Evolutionary conservation across 2,797 vertebrate genomes (phyloP).

Genomic region (Molossus molossus): DNA sequence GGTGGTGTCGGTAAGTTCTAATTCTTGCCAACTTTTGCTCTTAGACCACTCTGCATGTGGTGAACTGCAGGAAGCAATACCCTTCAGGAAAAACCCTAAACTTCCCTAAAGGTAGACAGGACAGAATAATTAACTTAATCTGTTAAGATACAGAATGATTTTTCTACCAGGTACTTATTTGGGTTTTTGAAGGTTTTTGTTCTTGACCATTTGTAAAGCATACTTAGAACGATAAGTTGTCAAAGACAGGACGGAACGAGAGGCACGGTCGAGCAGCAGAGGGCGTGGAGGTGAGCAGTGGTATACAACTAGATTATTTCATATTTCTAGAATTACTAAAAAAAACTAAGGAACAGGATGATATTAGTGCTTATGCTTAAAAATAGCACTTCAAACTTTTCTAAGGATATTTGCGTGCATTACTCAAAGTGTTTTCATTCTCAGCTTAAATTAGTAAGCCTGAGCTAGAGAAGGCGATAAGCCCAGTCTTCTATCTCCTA

Average conservation of each 20-base stretch:
- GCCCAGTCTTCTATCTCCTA: background rate
- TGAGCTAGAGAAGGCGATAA: slow-evolving; percentile 13
- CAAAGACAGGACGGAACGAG: background rate
- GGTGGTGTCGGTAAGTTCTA: background rate
- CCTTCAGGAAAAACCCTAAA: slow-evolving; percentile 25
- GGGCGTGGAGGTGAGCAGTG: background rate
- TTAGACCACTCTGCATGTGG: background rate
- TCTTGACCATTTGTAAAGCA: background rate
- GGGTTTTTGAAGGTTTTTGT: background rate
- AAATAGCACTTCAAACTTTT: background rate
- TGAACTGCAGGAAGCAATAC: background rate
- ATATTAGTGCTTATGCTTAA: background rate
- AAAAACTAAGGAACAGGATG: background rate
- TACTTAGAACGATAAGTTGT: slow-evolving; percentile 1
- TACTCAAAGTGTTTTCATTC: background rate
- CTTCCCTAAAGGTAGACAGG: background rate
- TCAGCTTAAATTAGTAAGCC: background rate
- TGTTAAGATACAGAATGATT: background rate
- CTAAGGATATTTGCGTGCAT: background rate
- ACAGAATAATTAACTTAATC: slow-evolving; percentile 14
- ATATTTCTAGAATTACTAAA: background rate
- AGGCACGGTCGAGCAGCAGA: background rate
- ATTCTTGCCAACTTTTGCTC: slow-evolving; percentile 13
- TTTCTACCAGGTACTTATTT: background rate
- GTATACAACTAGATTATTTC: background rate